Base-by-base conservation (phyloP, 2,113 vertebrate species). In the Tychaedon coryphoeus region DNA sequence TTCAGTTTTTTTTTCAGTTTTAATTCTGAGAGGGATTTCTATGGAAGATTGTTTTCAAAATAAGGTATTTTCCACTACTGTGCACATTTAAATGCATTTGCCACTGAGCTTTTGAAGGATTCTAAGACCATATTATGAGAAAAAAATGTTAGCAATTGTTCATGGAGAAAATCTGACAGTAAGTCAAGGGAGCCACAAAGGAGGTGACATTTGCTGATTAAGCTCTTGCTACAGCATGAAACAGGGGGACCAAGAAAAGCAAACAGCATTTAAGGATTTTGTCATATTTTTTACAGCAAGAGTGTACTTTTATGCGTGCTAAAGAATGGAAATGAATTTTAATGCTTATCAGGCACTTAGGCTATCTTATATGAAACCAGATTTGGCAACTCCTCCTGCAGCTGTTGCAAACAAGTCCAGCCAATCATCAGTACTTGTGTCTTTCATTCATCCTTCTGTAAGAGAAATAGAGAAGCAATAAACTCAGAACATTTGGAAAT, bases 401-500 rank as follows among this genome's bases (percentile, higher is more conserved):
- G 97, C 95, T 97, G 95, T 88, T 97, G 90, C 93, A 95, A 97
- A 97, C 83, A 96, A 96, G 73, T 93, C 95, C 92, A 95, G 74
- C 94, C 95, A 97, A 96, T 96, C 93, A 97, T 90, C 86, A 75
- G 76, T 92, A 95, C 77, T 97, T 96, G 95, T 97, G 66, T 79
- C 85, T 48, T 92, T 92, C 95, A 97, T 96, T 96, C 94, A 97
- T 95, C 40, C 20, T 26, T 92, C 90, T 92, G 54, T 84, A 93
- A 95, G 91, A 92, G 71, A 94, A 96, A 95, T 1, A 91, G 93
- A 82, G 85, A 90, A 70, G 91, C 94, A 96, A 92, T 74, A 97
- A 73, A 95, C 66, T 81, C 72, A 74, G 94, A 95, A 95, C 85
- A 93, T 95, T 94, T 81, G 62, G 70, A 91, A 82, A 96, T 84